Percentiles rank a stretch among this genome's conserved stretches.
phyloP scores from a whole-genome alignment of 2,888 invertebrate genomes.

The Agriopis aurantiaria region DNA sequence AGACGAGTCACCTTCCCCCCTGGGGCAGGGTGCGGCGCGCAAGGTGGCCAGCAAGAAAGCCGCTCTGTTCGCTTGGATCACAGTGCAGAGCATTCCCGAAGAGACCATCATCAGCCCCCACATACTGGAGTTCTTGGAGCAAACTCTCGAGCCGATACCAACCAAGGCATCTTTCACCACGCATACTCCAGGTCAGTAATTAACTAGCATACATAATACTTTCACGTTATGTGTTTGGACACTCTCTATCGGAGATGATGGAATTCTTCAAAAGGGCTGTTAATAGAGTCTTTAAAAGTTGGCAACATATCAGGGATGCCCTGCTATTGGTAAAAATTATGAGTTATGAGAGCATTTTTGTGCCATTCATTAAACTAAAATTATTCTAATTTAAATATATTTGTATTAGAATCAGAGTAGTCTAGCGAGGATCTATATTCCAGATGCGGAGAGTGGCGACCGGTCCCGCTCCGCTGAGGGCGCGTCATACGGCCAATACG shows the following conservation, averaged over 20 bases:
- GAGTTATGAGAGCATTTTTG: no score
- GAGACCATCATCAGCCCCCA: slow-evolving; percentile 99
- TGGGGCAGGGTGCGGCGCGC: slow-evolving; percentile 57
- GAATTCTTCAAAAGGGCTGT: no score
- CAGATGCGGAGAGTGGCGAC: slow-evolving; percentile 74
- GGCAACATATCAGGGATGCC: no score
- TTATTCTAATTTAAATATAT: no score
- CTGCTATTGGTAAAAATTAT: no score
- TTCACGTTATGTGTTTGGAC: no score
- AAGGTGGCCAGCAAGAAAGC: slow-evolving; percentile 93
- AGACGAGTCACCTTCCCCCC: slow-evolving; percentile 86
- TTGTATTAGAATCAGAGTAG: no score
- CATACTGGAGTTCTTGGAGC: slow-evolving; percentile 98
- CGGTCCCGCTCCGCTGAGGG: slow-evolving; percentile 70
- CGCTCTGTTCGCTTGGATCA: slow-evolving; percentile 97
- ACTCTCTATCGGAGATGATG: no score
- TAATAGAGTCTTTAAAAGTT: no score
- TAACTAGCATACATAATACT: neutral
- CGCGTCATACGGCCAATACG: slow-evolving; percentile 91
- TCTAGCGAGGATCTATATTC: neutral
- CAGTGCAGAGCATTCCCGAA: slow-evolving; percentile 98
- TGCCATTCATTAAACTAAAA: no score
- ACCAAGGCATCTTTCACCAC: slow-evolving; percentile 84
- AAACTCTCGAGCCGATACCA: slow-evolving; percentile 98
- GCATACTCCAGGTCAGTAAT: slow-evolving; percentile 67